These are phyloP conservation scores for Caenorhabditis uteleia DNA, from an alignment of 2,888 invertebrate species.

Conservation along the genomic window DNA sequence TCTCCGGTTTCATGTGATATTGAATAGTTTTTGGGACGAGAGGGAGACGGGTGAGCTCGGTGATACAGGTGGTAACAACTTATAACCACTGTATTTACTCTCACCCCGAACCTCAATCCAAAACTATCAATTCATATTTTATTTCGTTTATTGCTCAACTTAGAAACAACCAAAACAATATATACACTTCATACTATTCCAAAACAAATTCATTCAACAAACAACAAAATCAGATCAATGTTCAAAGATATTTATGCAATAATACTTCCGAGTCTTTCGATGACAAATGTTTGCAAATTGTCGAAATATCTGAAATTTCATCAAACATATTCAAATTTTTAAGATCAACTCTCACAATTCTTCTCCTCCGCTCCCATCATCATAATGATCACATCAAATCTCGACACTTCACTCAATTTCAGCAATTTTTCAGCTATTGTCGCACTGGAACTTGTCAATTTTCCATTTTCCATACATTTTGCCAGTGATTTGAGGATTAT, in stretches of 20 bases:
- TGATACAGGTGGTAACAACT: too few relatives aligned
- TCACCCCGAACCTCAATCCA: too few relatives aligned
- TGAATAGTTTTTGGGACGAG: too few relatives aligned
- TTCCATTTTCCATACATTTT: slow-evolving; percentile 5
- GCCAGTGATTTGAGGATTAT: slow-evolving; percentile 18
- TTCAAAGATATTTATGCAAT: slow-evolving; percentile 1
- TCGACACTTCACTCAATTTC: slow-evolving; percentile 15
- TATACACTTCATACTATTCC: too few relatives aligned
- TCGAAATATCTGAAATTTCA: not conserved
- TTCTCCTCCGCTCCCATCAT: slow-evolving; percentile 35
- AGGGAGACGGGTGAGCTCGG: too few relatives aligned
- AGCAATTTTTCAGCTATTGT: slow-evolving; percentile 22
- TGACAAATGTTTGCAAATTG: slow-evolving; percentile 5
- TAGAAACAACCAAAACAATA: too few relatives aligned
- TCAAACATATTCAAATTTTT: not conserved
- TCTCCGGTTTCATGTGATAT: too few relatives aligned
- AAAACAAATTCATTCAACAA: too few relatives aligned
- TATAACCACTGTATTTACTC: too few relatives aligned
- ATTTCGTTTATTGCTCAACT: too few relatives aligned
- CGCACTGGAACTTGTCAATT: not conserved
- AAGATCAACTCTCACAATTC: slow-evolving; percentile 4
- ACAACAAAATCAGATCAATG: too few relatives aligned
- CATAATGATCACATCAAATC: slow-evolving; percentile 43
- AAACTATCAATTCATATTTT: too few relatives aligned
- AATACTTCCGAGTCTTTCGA: slow-evolving; percentile 7